A percentile compares a stretch with the other conserved stretches of the same genome.
These are phyloP conservation scores for Periophthalmus magnuspinnatus DNA, from an alignment of 2,797 vertebrate genomes.

Conservation along the genomic window DNA sequence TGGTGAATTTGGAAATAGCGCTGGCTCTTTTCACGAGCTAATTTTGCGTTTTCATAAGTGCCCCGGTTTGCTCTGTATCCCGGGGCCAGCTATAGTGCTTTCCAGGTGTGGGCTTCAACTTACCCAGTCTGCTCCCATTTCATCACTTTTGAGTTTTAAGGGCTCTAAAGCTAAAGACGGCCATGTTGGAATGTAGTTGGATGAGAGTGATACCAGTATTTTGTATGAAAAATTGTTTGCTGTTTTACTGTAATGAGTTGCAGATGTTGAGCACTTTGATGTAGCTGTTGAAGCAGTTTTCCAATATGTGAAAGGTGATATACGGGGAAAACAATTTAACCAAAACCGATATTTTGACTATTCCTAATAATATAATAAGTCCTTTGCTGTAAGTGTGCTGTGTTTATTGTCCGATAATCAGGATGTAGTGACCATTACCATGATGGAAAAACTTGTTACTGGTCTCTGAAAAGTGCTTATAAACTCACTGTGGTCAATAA, in stretches of 20 bases:
- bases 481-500: no score
- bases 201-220: background rate
- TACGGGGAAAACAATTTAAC: no score
- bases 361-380: no score
- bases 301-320: background rate
- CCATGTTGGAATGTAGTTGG: slow-evolving; percentile 31
- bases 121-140: slow-evolving; percentile 55
- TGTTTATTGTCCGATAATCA: no score
- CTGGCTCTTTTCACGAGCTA: slow-evolving; percentile 22
- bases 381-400: no score
- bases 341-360: no score
- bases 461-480: no score
- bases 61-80: slow-evolving; percentile 30
- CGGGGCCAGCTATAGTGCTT: slow-evolving; percentile 51
- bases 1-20: slow-evolving; percentile 51
- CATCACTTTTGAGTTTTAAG: slow-evolving; percentile 32
- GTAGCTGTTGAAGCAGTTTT: background rate
- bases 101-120: slow-evolving; percentile 63
- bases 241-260: slow-evolving; percentile 11
- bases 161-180: slow-evolving; percentile 38
- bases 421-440: no score
- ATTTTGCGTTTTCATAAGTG: background rate
- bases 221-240: slow-evolving; percentile 22
- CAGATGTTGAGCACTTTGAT: background rate
- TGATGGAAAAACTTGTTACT: no score